Base-by-base conservation (phyloP, 2,797 vertebrate species). In the Dicrostonyx torquatus region DNA sequence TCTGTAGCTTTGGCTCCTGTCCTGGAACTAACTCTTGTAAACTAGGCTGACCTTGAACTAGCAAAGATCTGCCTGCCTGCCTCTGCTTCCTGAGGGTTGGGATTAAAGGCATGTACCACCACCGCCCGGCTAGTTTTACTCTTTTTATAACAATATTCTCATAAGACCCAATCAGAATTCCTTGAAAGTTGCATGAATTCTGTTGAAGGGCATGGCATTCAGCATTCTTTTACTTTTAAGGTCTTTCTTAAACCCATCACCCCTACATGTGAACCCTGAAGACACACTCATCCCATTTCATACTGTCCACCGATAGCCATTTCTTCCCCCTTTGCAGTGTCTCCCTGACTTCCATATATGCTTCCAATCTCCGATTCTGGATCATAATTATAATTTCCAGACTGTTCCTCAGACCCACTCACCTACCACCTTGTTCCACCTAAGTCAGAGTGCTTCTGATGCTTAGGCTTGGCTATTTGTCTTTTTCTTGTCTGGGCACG, bases 401-500 rank as follows among this genome's bases (percentile, higher is more conserved):
- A 76, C 31, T 79, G 31, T 17, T 60, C 50, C 92, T 76, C 55
- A 50, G 15, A 37, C 37, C n/a, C 55, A 34, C 5, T 53, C 22
- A 2, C 6, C 10, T 50, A 17, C 58, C 18, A 2, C 26, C 80
- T 73, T 34, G 3, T 43, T 26, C 29, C 68, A 80, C 18, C 79
- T 40, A 80, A 73, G 8, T 29, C 40, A 94, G 68, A 91, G 72
- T 9, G 60, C 64, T 7, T 26, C 20, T 24, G 15, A 50, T 53
- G 7, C 37, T 83, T 55, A 24, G 79, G 24, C 73, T 29, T 77
- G 66, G n/a, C n/a, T 7, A 34, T 90, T 93, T 76, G 26, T 72
- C 85, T 77, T 91, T 91, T 72, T 73, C 12, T 77, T 78, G 53
- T 93, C 85, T 85, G 9, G 64, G 34, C 82, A 91, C 29, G 55